These are phyloP conservation scores for Cerastis rubricosa DNA, from an alignment of 2,888 invertebrate species.

Conservation along the genomic window DNA sequence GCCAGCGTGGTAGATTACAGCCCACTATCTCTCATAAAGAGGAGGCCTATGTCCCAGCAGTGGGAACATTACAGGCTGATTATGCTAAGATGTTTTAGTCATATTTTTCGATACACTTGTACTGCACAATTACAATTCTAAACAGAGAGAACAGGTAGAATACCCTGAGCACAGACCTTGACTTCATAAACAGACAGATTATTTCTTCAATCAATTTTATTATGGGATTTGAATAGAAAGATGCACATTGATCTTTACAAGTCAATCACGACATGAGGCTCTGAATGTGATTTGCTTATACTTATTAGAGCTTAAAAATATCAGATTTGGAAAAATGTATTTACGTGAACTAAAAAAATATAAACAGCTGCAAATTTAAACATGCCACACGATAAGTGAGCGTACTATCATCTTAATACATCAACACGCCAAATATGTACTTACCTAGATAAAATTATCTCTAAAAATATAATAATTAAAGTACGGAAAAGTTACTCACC, in stretches of 20 bases:
- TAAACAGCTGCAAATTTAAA: conserved; percentile 14
- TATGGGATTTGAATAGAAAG: neutral
- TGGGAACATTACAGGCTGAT: too few relatives aligned
- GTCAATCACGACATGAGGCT: neutral
- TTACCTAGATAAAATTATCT: conserved; percentile 63
- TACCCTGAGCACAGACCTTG: neutral
- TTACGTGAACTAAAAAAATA: conserved; percentile 15
- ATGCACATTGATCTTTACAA: neutral
- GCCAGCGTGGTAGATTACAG: too few relatives aligned
- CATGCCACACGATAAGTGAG: conserved; percentile 33
- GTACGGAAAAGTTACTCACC: conserved; percentile 81
- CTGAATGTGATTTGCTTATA: neutral
- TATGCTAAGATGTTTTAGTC: too few relatives aligned
- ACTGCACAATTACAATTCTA: too few relatives aligned
- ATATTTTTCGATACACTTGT: too few relatives aligned
- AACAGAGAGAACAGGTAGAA: neutral
- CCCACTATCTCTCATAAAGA: too few relatives aligned
- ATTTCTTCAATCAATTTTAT: neutral
- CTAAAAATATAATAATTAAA: conserved; percentile 35
- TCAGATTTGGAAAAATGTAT: neutral
- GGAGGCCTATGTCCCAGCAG: too few relatives aligned
- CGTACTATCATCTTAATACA: conserved; percentile 40
- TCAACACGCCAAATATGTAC: conserved; percentile 63
- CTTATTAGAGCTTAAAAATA: neutral
- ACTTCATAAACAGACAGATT: neutral